A percentile compares a stretch with the other conserved stretches of the same genome.
phyloP scores from a whole-genome alignment of 2,888 invertebrate species.

The Metacarcinus magister region DNA sequence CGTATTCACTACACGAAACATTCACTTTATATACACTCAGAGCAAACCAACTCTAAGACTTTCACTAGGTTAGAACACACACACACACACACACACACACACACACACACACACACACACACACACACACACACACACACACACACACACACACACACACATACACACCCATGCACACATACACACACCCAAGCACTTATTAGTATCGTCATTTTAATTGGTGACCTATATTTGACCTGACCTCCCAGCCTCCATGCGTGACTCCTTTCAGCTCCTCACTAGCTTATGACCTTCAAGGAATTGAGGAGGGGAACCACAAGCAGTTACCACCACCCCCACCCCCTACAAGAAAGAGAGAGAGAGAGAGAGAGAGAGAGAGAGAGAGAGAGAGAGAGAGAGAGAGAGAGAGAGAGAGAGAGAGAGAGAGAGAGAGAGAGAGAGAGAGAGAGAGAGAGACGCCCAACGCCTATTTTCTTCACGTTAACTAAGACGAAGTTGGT shows the following conservation, averaged over 20 bases:
- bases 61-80: not conserved
- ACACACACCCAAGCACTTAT: not conserved
- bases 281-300: not conserved
- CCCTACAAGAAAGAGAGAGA: not conserved
- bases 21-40: not conserved
- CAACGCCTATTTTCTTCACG: not conserved
- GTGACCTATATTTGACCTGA: not conserved
- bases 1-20: not conserved
- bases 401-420: not conserved
- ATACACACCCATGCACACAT: not conserved
- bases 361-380: slow-evolving; percentile 2
- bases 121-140: no score
- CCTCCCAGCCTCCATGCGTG: not conserved
- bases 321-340: no score
- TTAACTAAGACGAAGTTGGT: not conserved
- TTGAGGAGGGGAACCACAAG: not conserved
- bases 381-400: slow-evolving; percentile 2
- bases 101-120: no score
- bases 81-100: no score
- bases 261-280: no score
- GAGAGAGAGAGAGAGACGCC: not conserved
- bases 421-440: slow-evolving; percentile 2
- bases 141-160: not conserved
- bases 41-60: not conserved
- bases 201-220: no score